Evolutionary conservation across 2,888 invertebrate genomes (phyloP).

Genomic region (Isotomurus palustris): DNA sequence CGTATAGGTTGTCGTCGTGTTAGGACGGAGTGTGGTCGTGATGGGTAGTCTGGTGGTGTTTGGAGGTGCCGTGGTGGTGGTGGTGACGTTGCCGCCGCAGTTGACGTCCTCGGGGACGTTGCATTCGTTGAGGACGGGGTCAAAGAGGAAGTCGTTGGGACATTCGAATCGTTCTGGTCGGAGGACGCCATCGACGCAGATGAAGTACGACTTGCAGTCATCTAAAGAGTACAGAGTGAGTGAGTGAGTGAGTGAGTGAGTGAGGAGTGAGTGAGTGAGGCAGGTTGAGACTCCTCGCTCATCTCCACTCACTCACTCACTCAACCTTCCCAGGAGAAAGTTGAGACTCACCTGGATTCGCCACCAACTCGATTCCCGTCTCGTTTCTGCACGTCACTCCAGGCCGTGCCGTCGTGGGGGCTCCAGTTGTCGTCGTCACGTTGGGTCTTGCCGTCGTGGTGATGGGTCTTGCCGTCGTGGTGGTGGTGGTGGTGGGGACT

Average conservation of each 20-base stretch:
- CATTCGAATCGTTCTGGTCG: slow-evolving; percentile 6
- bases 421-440: neutral
- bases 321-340: no score
- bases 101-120: slow-evolving; percentile 47
- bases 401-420: no score
- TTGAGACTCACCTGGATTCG: no score
- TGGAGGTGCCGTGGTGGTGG: slow-evolving; percentile 47
- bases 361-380: no score
- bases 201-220: slow-evolving; percentile 16
- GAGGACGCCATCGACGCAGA: slow-evolving; percentile 15
- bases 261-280: no score
- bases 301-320: no score
- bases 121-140: slow-evolving; percentile 24
- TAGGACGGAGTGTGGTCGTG: no score
- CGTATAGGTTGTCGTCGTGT: no score
- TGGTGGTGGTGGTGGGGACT: neutral
- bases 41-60: slow-evolving; percentile 47
- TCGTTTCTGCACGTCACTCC: no score
- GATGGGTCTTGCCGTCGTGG: neutral
- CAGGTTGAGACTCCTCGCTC: no score
- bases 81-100: slow-evolving; percentile 47
- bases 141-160: slow-evolving; percentile 11
- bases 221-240: no score
- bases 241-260: no score
- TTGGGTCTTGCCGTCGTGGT: neutral